These are phyloP conservation scores for Semotilus atromaculatus DNA, from an alignment of 2,797 vertebrate species.

Conservation along the genomic window DNA sequence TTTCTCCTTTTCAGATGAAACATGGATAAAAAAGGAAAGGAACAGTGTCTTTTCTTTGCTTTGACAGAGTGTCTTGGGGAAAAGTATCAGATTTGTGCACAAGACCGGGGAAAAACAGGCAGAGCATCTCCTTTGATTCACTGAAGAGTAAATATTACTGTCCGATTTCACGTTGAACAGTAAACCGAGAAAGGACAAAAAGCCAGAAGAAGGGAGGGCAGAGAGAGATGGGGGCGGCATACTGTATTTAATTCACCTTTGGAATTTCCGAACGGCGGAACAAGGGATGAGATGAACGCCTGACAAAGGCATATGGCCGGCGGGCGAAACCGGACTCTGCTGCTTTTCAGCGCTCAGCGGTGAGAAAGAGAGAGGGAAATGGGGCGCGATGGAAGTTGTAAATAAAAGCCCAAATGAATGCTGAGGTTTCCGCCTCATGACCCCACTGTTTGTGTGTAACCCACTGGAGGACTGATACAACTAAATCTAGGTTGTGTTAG, in stretches of 20 bases:
- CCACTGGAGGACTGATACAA: constrained; percentile 1
- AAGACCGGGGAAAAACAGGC: background rate
- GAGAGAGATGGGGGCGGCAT: constrained; percentile 29
- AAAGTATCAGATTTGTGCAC: constrained; percentile 60
- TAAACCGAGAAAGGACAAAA: constrained; percentile 60
- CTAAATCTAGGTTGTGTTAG: constrained; percentile 25
- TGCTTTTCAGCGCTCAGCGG: constrained; percentile 24
- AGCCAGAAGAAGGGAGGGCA: background rate
- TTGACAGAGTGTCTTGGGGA: constrained; percentile 50
- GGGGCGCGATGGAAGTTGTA: constrained; percentile 32
- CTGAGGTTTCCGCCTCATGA: constrained; percentile 32
- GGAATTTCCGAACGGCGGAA: constrained; percentile 61
- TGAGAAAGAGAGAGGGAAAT: constrained; percentile 51
- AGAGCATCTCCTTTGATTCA: constrained; percentile 53
- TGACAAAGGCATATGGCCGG: constrained; percentile 56
- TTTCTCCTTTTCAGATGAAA: constrained; percentile 56
- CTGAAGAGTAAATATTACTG: constrained; percentile 59
- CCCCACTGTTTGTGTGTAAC: constrained; percentile 33
- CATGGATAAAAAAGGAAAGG: constrained; percentile 26
- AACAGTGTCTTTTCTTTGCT: constrained; percentile 49
- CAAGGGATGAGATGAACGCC: constrained; percentile 54
- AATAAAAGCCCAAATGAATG: constrained; percentile 51
- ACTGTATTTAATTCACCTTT: constrained; percentile 62
- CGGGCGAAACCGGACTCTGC: constrained; percentile 58
- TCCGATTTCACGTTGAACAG: constrained; percentile 56